Conservation (phyloP, 2,888 invertebrate genomes). For the Pammene fasciana region DNA sequence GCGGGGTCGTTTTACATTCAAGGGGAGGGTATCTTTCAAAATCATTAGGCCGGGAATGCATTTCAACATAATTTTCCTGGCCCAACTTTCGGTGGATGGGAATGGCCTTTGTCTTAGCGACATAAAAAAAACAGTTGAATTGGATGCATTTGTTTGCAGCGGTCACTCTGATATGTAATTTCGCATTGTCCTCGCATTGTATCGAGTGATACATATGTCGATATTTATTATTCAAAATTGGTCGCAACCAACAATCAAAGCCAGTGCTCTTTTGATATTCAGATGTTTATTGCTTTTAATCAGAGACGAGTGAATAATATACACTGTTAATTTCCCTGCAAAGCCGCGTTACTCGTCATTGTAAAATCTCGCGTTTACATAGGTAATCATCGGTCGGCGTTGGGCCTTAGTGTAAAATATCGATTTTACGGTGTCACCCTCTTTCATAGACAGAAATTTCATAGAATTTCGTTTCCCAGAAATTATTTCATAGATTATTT, state of each 20-base stretch:
- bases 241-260: slow-evolving; percentile 49
- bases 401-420: too few relatives aligned
- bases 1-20: slow-evolving; percentile 82
- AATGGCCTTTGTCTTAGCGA: slow-evolving; percentile 78
- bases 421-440: too few relatives aligned
- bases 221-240: slow-evolving; percentile 65
- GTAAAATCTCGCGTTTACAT: too few relatives aligned
- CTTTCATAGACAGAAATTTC: too few relatives aligned
- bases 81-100: slow-evolving; percentile 71
- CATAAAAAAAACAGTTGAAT: slow-evolving; percentile 68
- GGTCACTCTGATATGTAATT: slow-evolving; percentile 71
- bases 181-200: slow-evolving; percentile 70
- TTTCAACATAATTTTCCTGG: slow-evolving; percentile 75
- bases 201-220: slow-evolving; percentile 66
- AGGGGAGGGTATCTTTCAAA: slow-evolving; percentile 80
- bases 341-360: not conserved
- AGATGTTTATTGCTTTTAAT: slow-evolving; percentile 10
- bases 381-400: too few relatives aligned
- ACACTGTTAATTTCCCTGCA: not conserved
- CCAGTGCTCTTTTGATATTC: slow-evolving; percentile 20
- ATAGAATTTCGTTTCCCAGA: too few relatives aligned
- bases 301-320: slow-evolving; percentile 1
- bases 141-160: slow-evolving; percentile 72
- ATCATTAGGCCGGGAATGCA: slow-evolving; percentile 81
- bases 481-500: too few relatives aligned